A percentile compares a stretch with the other conserved stretches of the same genome.
phyloP scores from a whole-genome alignment of 2,888 invertebrate genomes.

The Ametastegia equiseti region DNA sequence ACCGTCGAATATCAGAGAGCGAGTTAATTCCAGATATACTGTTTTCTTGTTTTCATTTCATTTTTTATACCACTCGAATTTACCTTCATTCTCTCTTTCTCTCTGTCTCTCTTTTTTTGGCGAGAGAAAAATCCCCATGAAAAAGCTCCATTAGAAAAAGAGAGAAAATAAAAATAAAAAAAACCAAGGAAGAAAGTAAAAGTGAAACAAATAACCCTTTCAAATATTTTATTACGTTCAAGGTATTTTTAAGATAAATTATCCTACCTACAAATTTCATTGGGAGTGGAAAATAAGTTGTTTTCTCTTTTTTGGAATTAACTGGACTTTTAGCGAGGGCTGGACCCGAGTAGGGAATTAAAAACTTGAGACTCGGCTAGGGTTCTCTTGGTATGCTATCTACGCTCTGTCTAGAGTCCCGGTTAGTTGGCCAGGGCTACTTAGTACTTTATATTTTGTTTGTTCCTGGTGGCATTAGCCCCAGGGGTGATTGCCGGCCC shows the following conservation, averaged over 20 bases:
- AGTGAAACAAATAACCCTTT: slow-evolving; percentile 23
- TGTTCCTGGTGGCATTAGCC: slow-evolving; percentile 72
- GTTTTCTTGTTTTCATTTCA: neutral
- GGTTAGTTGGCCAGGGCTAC: slow-evolving; percentile 69
- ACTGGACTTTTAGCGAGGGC: neutral
- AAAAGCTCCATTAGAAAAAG: neutral
- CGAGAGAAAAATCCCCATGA: too few species aligned
- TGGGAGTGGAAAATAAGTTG: neutral
- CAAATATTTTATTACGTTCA: neutral
- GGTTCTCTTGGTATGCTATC: slow-evolving; percentile 37
- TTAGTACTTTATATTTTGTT: slow-evolving; percentile 74
- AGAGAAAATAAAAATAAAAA: too few species aligned
- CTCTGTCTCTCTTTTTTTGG: neutral
- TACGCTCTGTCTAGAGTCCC: slow-evolving; percentile 55
- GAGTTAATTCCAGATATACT: slow-evolving; percentile 19
- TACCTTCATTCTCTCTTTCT: neutral
- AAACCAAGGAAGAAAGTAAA: neutral
- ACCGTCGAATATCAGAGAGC: neutral
- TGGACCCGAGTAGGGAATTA: slow-evolving; percentile 18
- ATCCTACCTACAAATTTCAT: neutral
- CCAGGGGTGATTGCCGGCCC: slow-evolving; percentile 69
- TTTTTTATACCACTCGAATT: neutral
- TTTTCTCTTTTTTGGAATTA: neutral
- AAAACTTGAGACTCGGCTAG: slow-evolving; percentile 12
- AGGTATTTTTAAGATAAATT: neutral